A percentile compares a stretch with the other conserved stretches of the same genome.
These are phyloP conservation scores for Botia almorhae DNA, from an alignment of 2,797 vertebrate genomes.

Conservation along the genomic window DNA sequence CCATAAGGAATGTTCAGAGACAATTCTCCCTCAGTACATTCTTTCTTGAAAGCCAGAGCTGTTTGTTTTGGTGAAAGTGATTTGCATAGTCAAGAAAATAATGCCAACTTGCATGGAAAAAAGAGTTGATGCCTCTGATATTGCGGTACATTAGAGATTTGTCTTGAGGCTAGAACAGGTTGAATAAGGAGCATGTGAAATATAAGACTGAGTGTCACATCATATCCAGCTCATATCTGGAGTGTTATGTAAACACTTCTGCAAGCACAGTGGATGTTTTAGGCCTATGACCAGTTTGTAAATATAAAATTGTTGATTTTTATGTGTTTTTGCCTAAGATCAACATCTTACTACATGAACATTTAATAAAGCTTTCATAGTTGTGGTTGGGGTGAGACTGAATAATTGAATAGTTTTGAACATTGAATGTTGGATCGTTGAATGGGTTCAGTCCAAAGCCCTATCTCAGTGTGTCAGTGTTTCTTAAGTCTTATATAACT, in stretches of 20 bases:
- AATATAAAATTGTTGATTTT: conserved; percentile 18
- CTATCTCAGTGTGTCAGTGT: conserved; percentile 16
- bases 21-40: conserved; percentile 17
- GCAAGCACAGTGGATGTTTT: conserved; percentile 3
- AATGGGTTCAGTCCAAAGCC: conserved; percentile 23
- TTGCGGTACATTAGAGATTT: conserved; percentile 24
- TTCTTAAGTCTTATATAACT: conserved; percentile 26
- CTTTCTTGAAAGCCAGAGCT: conserved; percentile 40
- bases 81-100: conserved; percentile 63
- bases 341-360: background rate
- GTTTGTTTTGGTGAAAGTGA: conserved; percentile 63
- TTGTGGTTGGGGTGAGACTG: background rate
- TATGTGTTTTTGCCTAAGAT: background rate
- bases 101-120: conserved; percentile 67
- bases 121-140: conserved; percentile 68
- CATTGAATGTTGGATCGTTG: background rate
- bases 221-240: conserved; percentile 19
- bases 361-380: background rate
- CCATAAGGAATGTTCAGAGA: conserved; percentile 25
- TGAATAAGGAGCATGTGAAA: conserved; percentile 46
- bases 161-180: conserved; percentile 55
- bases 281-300: background rate
- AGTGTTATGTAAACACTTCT: conserved; percentile 34
- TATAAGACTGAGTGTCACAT: conserved; percentile 2
- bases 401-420: conserved; percentile 1